Conservation (phyloP, 2,113 vertebrate species). For the Sciurus niger region DNA sequence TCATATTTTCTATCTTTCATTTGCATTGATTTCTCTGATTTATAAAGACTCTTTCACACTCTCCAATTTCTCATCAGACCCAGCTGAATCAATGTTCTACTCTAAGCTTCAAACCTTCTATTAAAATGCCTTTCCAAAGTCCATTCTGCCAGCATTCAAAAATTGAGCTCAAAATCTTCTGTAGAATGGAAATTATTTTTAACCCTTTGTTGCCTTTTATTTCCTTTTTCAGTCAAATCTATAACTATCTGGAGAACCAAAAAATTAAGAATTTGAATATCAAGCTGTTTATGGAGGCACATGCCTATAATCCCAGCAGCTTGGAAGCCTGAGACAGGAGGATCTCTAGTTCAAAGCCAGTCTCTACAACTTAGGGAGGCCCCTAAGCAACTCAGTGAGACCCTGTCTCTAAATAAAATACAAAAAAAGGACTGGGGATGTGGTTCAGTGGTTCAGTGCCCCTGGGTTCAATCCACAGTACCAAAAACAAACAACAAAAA, state of each 20-base stretch:
- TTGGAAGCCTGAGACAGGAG: too few relatives aligned
- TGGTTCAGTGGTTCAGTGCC: too few relatives aligned
- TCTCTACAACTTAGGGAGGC: too few relatives aligned
- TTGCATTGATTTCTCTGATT: slow-evolving; percentile 73
- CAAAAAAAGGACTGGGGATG: too few relatives aligned
- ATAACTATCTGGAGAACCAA: background rate
- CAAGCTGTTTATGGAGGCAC: too few relatives aligned
- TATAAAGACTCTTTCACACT: slow-evolving; percentile 70
- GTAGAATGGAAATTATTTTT: slow-evolving; percentile 33
- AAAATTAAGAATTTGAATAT: slow-evolving; percentile 34
- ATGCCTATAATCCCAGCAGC: too few relatives aligned
- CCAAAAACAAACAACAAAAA: too few relatives aligned
- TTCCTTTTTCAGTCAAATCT: background rate
- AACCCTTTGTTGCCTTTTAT: slow-evolving; percentile 1
- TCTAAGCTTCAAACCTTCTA: slow-evolving; percentile 18
- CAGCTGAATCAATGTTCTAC: slow-evolving; percentile 71
- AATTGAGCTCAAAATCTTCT: slow-evolving; percentile 41
- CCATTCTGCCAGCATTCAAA: slow-evolving; percentile 8
- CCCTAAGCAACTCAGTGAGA: too few relatives aligned
- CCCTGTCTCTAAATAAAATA: too few relatives aligned
- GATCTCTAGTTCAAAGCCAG: too few relatives aligned
- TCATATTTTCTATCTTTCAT: slow-evolving; percentile 77
- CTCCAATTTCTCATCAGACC: slow-evolving; percentile 57
- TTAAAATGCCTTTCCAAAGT: slow-evolving; percentile 42
- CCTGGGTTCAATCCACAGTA: too few relatives aligned